A percentile compares a stretch with the other conserved stretches of the same genome.
phyloP scores from a whole-genome alignment of 2,113 vertebrate species.

The Cavia porcellus region DNA sequence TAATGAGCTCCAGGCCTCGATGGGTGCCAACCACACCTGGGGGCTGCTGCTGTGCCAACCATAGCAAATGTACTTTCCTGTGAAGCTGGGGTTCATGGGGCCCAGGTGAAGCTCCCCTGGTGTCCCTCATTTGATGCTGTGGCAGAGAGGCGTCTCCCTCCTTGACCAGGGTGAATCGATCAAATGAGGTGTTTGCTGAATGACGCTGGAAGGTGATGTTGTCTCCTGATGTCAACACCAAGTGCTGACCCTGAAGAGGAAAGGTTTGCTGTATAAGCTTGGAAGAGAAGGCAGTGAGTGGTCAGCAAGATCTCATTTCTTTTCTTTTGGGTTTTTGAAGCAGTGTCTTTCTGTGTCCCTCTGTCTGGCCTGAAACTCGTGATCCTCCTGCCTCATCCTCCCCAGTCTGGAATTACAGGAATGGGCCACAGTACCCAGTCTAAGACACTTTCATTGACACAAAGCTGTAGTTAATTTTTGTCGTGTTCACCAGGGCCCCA shows the following conservation, averaged over 20 bases:
- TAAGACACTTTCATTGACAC: not conserved
- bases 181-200: not conserved
- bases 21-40: not conserved
- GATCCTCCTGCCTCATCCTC: not conserved
- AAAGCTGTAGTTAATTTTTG: not conserved
- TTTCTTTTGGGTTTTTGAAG: not conserved
- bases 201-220: not conserved
- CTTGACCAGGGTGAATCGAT: not conserved
- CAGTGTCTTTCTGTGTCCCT: not conserved
- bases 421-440: not conserved
- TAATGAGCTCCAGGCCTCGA: not conserved
- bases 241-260: not conserved
- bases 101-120: not conserved
- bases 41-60: not conserved
- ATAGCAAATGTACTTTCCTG: not conserved
- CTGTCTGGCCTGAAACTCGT: not conserved
- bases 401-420: not conserved
- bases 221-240: rapidly evolving
- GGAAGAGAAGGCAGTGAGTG: not conserved
- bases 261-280: constrained; percentile 20
- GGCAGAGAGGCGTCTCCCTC: not conserved
- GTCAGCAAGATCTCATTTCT: not conserved
- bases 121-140: rapidly evolving
- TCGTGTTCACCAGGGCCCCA: not conserved
- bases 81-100: not conserved